Evolutionary conservation across 2,797 vertebrate genomes (phyloP), one percentile per base, ranked within the genome.

Genomic region (Microchirus variegatus): DNA sequence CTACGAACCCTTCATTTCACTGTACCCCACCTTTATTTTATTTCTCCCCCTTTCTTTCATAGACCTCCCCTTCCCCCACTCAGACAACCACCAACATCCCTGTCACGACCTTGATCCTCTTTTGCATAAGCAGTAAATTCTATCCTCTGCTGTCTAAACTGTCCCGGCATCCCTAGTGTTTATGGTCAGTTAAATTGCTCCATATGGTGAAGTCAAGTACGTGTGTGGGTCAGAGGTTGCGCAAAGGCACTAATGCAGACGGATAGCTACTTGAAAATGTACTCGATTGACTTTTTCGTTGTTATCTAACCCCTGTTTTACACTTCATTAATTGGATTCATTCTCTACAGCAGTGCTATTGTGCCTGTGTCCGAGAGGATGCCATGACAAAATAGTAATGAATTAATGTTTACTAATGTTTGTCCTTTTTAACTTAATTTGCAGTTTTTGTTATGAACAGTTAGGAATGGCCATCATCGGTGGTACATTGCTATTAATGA

Each of bases 41-140:
- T 26, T 31, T 51, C 18, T 66, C 44, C 38, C 41, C 16, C 9
- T 42, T 11, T 43, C 9, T 9, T 9, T 4, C 3, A 15, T 36
- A 14, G 15, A 2, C 43, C 13, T 8, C 35, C 42, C 36, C 16
- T 7, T 50, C 51, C 40, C 35, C 46, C 31, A 19, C 44, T 47
- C 48, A 31, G 51, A 43, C 53, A 69, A 72, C 58, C 58, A 55
- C 61, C 51, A 69, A 53, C 73, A 62, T 58, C 71, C 54, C 60
- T 66, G 52, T 81, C 69, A 67, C 2, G 38, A 82, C 81, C 83
- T 80, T 76, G 70, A 70, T 82, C 66, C 60, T 70, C 36, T 81
- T 82, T 69, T 83, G 70, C 75, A 75, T 77, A 62, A 72, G 69
- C 58, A 40, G 38, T 40, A 52, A 47, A 71, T 74, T 59, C 55